phyloP scores from a whole-genome alignment of 2,113 vertebrate genomes.

The Carassius gibelio region DNA sequence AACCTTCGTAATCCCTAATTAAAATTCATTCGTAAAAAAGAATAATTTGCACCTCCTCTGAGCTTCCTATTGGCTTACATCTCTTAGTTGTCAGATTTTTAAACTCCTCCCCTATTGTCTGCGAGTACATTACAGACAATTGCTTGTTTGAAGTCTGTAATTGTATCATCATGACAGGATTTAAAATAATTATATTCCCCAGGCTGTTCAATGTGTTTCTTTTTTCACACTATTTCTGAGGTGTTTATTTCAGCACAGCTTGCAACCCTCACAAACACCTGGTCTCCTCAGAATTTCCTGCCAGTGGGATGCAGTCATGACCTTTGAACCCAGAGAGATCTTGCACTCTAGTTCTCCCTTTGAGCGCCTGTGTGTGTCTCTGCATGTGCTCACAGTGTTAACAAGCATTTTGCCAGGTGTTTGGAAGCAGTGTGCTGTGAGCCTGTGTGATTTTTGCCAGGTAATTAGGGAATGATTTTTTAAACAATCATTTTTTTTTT shows the following conservation, averaged over 20 bases:
- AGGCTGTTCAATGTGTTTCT: not conserved
- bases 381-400: slow-evolving; percentile 10
- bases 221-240: not conserved
- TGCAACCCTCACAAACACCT: slow-evolving; percentile 16
- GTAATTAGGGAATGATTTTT: slow-evolving; percentile 26
- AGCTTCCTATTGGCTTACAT: not conserved
- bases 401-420: slow-evolving; percentile 43
- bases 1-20: too few relatives aligned
- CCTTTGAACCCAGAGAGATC: slow-evolving; percentile 11
- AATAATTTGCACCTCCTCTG: too few relatives aligned
- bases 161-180: slow-evolving; percentile 16
- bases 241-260: not conserved
- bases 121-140: not conserved
- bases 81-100: not conserved
- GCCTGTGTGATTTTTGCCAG: slow-evolving; percentile 32
- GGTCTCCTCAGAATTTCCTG: slow-evolving; percentile 9
- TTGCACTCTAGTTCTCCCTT: not conserved
- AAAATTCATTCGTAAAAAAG: too few relatives aligned
- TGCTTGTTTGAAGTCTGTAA: slow-evolving; percentile 4
- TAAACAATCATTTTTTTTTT: not conserved
- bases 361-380: not conserved
- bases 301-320: slow-evolving; percentile 11
- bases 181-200: not conserved
- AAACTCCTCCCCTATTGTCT: not conserved
- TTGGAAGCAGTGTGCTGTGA: slow-evolving; percentile 13